phyloP scores from a whole-genome alignment of 2,888 invertebrate species.

The Amblyjoppa fuscipennis region DNA sequence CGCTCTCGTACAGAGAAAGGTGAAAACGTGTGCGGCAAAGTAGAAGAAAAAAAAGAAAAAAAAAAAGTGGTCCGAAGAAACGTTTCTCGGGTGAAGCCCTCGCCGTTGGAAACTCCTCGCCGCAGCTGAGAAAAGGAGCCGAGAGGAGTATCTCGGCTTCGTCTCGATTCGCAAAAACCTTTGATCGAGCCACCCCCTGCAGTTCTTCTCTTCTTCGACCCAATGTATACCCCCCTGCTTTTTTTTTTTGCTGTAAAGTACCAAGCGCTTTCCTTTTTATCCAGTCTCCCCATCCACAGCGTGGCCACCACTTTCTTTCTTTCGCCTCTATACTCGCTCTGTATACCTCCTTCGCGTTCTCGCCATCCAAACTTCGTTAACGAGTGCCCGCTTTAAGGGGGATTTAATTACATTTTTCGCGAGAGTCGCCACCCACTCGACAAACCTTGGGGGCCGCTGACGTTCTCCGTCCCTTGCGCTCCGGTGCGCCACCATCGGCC shows the following conservation, averaged over 20 bases:
- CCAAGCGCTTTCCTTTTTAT: slow-evolving; percentile 29
- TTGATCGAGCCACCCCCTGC: slow-evolving; percentile 72
- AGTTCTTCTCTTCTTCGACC: neutral
- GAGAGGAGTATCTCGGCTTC: slow-evolving; percentile 26
- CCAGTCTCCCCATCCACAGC: neutral
- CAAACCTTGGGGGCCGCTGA: slow-evolving; percentile 7
- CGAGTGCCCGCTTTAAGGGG: slow-evolving; percentile 78
- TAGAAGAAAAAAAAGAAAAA: slow-evolving; percentile 17
- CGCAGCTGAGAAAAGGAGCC: slow-evolving; percentile 30
- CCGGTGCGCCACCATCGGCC: neutral
- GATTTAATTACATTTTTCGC: slow-evolving; percentile 82
- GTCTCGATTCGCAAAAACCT: slow-evolving; percentile 73
- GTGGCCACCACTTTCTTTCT: slow-evolving; percentile 64
- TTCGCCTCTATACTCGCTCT: slow-evolving; percentile 64
- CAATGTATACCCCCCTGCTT: neutral
- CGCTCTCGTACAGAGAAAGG: neutral
- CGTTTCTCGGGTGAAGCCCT: slow-evolving; percentile 41
- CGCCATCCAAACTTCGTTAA: slow-evolving; percentile 80
- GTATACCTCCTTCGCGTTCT: slow-evolving; percentile 48
- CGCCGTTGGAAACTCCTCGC: slow-evolving; percentile 50
- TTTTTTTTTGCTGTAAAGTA: slow-evolving; percentile 7
- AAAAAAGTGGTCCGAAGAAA: slow-evolving; percentile 31
- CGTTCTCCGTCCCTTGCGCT: neutral
- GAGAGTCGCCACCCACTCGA: slow-evolving; percentile 64
- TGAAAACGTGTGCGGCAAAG: slow-evolving; percentile 26